These are phyloP conservation scores for Apostichopus parvimensis DNA, from an alignment of 35 echinoderm and acorn worm genomes.

Conservation along the genomic window DNA sequence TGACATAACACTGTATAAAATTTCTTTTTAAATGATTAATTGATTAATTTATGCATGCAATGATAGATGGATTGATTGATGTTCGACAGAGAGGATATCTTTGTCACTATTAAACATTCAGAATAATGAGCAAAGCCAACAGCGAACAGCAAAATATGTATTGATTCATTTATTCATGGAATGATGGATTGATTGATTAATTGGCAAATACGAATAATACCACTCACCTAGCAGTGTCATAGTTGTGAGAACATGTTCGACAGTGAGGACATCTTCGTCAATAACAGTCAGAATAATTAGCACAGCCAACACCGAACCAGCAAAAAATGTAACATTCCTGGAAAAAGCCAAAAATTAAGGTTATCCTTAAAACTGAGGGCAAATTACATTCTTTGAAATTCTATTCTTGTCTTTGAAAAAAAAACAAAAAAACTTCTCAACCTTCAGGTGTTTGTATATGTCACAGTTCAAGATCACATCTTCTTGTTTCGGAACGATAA, in stretches of 20 bases:
- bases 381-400: no score
- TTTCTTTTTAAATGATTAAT: no score
- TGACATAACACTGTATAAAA: no score
- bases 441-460: no score
- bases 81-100: constrained; percentile 96
- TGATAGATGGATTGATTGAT: not conserved
- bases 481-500: no score
- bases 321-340: constrained; percentile 97
- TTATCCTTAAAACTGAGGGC: no score
- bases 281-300: constrained; percentile 92
- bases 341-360: not conserved
- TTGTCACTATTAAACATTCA: constrained; percentile 83
- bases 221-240: constrained; percentile 87
- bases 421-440: no score
- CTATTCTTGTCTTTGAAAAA: no score
- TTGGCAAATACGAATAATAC: not conserved
- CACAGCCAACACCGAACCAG: constrained; percentile 89
- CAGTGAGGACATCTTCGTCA: constrained; percentile 94
- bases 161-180: no score
- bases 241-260: constrained; percentile 95
- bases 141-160: constrained; percentile 64
- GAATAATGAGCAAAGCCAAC: constrained; percentile 87
- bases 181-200: not conserved
- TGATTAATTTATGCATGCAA: no score
- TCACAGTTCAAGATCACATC: no score